Base-by-base conservation (phyloP, 2,113 vertebrate species). In the Gadus macrocephalus region DNA sequence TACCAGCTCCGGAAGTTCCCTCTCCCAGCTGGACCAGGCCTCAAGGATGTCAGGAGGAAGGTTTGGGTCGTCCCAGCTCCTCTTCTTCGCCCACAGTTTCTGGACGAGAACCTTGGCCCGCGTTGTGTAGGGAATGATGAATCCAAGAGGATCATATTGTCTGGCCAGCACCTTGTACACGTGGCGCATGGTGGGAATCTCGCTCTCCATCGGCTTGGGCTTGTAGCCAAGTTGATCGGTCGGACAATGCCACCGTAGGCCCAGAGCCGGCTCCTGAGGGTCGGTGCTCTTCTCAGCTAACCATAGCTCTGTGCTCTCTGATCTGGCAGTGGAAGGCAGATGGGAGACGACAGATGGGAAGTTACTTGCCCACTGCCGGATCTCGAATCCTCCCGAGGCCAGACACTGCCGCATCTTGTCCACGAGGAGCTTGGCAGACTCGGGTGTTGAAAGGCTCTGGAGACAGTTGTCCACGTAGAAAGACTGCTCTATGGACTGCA, bases 51-150 rank as follows among this genome's bases (percentile, higher is more conserved):
- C n/a, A n/a, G n/a, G n/a, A n/a, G n/a, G 58, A 7, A 64, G 49
- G 17, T 42, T 12, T 49, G 71, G 25, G 55, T 58, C 71, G 14
- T 58, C 71, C 63, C 49, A 72, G 11, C 38, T n/a, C 5, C 62
- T 72, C n/a, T 65, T 28, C n/a, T 62, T 64, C 1, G 19, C 19
- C 69, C 62, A 71, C 17, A 64, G 69, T 11, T 42, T 1, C 11
- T 71, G 62, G 20, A 71, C 20, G 3, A 71, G 17, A 2, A 71
- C 60, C 42, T 64, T 71, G 5, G 61, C 62, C 16, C 69, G 4
- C 3, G 70, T 64, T 2, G 27, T 64, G n/a, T 38, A 64, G 15
- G 63, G 63, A 17, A 38, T 20, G 31, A 64, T 64, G 15, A n/a
- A 3, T 3, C 62, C 25, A 15, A 64, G 62, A 3, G 62, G 62